Evolutionary conservation across 2,888 invertebrate genomes (phyloP), one percentile per base, ranked within the genome.

Genomic region (Yponomeuta malinellus): DNA sequence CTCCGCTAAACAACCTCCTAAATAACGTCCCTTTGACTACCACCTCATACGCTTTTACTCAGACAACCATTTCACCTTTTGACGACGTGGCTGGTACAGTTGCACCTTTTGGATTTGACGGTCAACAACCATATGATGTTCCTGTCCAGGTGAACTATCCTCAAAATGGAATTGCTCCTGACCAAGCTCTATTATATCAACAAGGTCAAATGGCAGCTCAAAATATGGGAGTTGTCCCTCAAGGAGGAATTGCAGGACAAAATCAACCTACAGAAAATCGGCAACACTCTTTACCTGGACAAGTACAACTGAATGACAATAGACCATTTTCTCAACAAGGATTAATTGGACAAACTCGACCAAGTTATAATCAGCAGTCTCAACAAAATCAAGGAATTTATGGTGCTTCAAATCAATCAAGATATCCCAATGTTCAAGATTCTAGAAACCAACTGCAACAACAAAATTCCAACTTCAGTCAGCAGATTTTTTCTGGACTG

Each of bases 61-160:
- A 83, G 71, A 84, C 83, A 3, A 84, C 84, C 0, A 84, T 81
- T 3, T 82, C 75, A 69, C 78, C 82, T n/a, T 74, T 80, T 9
- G 66, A 71, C 9, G 10, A 48, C 10, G 72, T 66, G 23, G 23
- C 52, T 29, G 23, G 6, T 12, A 68, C 68, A 31, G 68, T 29
- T 5, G 33, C 29, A 31, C 12, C 65, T 5, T 31, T 65, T 65
- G 65, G 65, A 10, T 15, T 68, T n/a, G 68, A 68, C n/a, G 37
- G n/a, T 10, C 68, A 48, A 43, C 68, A 43, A 43, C 68, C 68
- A 23, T 43, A 12, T 68, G 43, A 68, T 48, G 10, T 68, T 48
- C 23, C 23, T 68, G 68, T 12, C 10, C 68, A 43, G 48, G 8
- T 43, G 37, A 43, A 37, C 8, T 67, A 43, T 67, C 67, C 43